These are phyloP conservation scores for Florisuga fusca DNA, from an alignment of 2,797 vertebrate genomes.

Conservation along the genomic window DNA sequence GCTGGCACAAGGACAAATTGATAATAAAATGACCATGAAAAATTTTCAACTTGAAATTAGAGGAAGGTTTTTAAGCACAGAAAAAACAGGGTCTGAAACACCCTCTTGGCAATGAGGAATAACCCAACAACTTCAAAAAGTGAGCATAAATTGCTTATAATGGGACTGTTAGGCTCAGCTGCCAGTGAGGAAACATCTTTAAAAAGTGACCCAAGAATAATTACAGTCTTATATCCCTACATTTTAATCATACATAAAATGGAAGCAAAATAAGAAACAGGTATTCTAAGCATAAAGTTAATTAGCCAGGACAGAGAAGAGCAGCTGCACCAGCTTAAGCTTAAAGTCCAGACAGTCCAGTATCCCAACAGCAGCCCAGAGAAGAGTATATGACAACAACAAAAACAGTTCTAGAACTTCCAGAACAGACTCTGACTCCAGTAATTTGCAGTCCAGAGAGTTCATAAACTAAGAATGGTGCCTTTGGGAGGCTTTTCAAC, in stretches of 20 bases:
- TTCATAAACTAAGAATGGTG: neutral
- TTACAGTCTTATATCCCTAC: neutral
- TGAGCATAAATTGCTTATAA: neutral
- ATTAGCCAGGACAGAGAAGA: neutral
- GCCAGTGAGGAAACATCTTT: neutral
- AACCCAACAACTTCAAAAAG: constrained; percentile 15
- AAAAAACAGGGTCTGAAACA: constrained; percentile 42
- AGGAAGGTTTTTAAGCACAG: constrained; percentile 21
- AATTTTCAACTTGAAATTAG: constrained; percentile 38
- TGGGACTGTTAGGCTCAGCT: neutral
- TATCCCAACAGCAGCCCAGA: neutral
- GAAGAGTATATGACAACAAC: neutral
- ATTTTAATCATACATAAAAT: neutral
- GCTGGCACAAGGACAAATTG: constrained; percentile 34
- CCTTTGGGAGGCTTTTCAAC: neutral
- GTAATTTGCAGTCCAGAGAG: neutral
- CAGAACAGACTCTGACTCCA: neutral
- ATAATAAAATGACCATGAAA: constrained; percentile 31
- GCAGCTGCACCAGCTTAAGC: neutral
- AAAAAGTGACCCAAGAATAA: neutral
- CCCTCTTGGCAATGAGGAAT: constrained; percentile 14
- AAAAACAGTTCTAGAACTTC: neutral
- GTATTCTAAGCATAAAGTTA: neutral
- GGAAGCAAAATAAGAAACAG: neutral
- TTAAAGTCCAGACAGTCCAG: neutral